A percentile compares a stretch with the other conserved stretches of the same genome.
These are phyloP conservation scores for Helicorthomorpha holstii DNA, from an alignment of 1,140 invertebrate genomes.

Conservation along the genomic window DNA sequence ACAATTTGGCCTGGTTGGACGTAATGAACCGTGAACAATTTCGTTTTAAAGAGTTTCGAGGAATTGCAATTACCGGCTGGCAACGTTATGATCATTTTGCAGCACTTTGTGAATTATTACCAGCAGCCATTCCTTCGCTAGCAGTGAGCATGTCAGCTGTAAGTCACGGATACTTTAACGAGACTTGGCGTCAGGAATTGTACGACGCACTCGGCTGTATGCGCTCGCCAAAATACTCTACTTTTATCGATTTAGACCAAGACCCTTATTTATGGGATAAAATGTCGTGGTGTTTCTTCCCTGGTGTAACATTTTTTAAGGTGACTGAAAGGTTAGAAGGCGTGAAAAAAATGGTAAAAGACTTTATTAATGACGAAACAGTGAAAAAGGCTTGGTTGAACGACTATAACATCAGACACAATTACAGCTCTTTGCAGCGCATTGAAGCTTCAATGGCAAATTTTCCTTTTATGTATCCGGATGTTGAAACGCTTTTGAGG, in stretches of 20 bases:
- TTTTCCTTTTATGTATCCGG: constrained; percentile 32
- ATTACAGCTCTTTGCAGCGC: constrained; percentile 51
- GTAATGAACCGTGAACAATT: constrained; percentile 34
- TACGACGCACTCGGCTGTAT: constrained; percentile 36
- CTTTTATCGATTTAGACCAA: constrained; percentile 33
- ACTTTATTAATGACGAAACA: constrained; percentile 5
- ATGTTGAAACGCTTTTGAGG: constrained; percentile 31
- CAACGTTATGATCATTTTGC: constrained; percentile 83
- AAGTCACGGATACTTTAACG: constrained; percentile 41
- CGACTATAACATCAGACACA: constrained; percentile 57
- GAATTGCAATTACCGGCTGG: constrained; percentile 47
- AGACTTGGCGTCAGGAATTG: constrained; percentile 31
- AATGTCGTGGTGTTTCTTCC: constrained; percentile 33
- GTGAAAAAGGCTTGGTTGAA: constrained; percentile 51
- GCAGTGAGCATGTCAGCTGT: constrained; percentile 40
- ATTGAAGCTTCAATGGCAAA: constrained; percentile 48
- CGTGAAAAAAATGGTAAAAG: constrained; percentile 13
- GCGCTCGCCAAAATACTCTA: constrained; percentile 14
- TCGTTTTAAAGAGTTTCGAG: constrained; percentile 38
- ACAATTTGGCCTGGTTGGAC: constrained; percentile 51
- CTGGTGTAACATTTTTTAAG: constrained; percentile 39
- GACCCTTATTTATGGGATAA: constrained; percentile 41
- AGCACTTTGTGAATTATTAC: constrained; percentile 78
- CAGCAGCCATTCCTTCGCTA: constrained; percentile 58
- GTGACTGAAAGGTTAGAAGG: constrained; percentile 34